These are phyloP conservation scores for Exephanes ischioxanthus DNA, from an alignment of 2,888 invertebrate genomes.

Conservation along the genomic window DNA sequence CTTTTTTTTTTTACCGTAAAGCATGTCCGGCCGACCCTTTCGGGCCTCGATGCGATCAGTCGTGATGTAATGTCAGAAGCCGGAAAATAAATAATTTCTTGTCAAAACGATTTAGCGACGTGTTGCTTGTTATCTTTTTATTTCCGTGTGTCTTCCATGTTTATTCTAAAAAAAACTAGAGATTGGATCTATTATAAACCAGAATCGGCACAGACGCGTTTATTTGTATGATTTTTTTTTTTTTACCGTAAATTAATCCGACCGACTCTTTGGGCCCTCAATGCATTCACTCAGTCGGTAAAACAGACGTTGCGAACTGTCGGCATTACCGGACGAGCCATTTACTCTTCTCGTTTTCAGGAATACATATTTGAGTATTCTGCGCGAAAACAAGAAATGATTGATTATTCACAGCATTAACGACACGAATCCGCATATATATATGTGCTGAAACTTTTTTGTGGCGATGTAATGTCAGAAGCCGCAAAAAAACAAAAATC, in stretches of 20 bases:
- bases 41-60: neutral
- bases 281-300: neutral
- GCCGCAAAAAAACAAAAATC: no score
- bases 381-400: neutral
- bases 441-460: no score
- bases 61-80: neutral
- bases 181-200: neutral
- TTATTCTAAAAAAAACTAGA: neutral
- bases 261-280: neutral
- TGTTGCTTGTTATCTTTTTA: neutral
- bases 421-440: neutral
- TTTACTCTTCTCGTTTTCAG: neutral
- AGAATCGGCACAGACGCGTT: neutral
- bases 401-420: neutral
- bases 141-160: neutral
- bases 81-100: neutral
- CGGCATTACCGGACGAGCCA: neutral
- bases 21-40: neutral
- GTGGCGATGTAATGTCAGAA: no score
- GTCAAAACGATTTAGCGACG: neutral
- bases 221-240: neutral
- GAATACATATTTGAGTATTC: neutral
- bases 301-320: neutral
- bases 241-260: neutral
- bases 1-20: neutral